Evolutionary conservation across 1,140 invertebrate species (phyloP).

Genomic region (Dryas iulia): DNA sequence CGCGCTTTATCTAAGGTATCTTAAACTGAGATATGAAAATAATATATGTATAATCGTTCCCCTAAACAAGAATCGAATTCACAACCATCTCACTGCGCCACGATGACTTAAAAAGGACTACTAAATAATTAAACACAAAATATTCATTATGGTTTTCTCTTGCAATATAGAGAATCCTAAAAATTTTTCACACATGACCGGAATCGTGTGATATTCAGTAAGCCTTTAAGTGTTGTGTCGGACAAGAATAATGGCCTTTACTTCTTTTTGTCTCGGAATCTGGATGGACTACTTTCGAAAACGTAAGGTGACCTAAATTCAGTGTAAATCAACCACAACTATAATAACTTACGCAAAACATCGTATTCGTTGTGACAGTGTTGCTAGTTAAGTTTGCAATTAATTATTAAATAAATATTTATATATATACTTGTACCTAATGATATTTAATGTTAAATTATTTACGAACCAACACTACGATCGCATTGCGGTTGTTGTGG

Average conservation of each 20-base stretch:
- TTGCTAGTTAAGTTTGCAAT: not conserved
- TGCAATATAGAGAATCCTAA: not conserved
- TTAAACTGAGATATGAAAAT: not conserved
- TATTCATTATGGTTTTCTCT: not conserved
- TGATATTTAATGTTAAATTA: no score
- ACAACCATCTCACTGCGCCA: no score
- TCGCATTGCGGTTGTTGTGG: no score
- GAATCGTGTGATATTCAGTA: conserved; percentile 3
- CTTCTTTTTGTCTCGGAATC: conserved; percentile 53
- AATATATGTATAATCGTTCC: not conserved
- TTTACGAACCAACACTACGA: no score
- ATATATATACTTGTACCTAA: no score
- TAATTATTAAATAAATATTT: no score
- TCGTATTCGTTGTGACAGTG: not conserved
- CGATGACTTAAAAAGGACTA: no score
- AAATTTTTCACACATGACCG: not conserved
- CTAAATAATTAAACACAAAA: no score
- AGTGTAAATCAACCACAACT: conserved; percentile 24
- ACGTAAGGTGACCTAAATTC: conserved; percentile 54
- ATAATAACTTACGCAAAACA: conserved; percentile 32
- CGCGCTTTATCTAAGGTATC: not conserved
- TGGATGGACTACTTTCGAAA: conserved; percentile 74
- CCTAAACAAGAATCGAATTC: no score
- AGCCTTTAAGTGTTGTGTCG: not conserved
- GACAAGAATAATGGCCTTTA: conserved; percentile 49